Percentiles rank a stretch among this genome's conserved stretches.
Conservation (phyloP, 53 echinoderm and acorn worm genomes). For the Paelopatides confundens region DNA sequence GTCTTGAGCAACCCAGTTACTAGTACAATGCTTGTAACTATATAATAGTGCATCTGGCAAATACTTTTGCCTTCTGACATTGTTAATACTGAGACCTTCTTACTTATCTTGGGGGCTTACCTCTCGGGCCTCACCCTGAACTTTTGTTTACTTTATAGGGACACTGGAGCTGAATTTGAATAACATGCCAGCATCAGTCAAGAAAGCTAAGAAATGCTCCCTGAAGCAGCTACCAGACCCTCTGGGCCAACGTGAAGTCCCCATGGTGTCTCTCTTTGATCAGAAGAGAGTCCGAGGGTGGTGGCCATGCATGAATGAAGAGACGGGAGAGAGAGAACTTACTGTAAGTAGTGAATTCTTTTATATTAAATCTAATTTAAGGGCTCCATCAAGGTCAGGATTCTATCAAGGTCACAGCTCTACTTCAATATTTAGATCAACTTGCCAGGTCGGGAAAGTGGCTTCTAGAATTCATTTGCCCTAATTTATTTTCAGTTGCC, state of each 20-base stretch:
- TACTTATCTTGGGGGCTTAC: neutral
- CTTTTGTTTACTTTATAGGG: constrained; percentile 54
- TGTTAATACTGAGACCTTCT: neutral
- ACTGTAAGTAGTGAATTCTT: constrained; percentile 65
- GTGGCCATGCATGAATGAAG: constrained; percentile 94
- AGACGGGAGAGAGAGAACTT: constrained; percentile 80
- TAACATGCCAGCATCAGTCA: constrained; percentile 80
- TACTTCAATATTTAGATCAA: too few relatives aligned
- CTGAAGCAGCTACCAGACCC: constrained; percentile 80
- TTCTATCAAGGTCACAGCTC: too few relatives aligned
- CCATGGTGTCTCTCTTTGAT: constrained; percentile 91
- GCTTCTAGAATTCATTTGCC: too few relatives aligned
- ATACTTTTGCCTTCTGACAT: too few relatives aligned
- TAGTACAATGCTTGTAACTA: too few relatives aligned
- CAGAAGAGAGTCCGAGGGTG: constrained; percentile 91
- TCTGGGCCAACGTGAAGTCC: constrained; percentile 59
- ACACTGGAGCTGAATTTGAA: constrained; percentile 92
- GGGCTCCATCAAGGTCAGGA: too few relatives aligned
- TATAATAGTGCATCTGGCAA: too few relatives aligned
- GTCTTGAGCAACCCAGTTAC: too few relatives aligned
- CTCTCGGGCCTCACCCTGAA: neutral
- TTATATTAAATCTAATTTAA: too few relatives aligned
- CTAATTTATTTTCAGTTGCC: too few relatives aligned
- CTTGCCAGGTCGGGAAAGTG: too few relatives aligned
- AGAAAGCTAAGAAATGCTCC: constrained; percentile 75